Evolutionary conservation across 2,797 vertebrate species (phyloP).

Genomic region (Gallirallus australis): DNA sequence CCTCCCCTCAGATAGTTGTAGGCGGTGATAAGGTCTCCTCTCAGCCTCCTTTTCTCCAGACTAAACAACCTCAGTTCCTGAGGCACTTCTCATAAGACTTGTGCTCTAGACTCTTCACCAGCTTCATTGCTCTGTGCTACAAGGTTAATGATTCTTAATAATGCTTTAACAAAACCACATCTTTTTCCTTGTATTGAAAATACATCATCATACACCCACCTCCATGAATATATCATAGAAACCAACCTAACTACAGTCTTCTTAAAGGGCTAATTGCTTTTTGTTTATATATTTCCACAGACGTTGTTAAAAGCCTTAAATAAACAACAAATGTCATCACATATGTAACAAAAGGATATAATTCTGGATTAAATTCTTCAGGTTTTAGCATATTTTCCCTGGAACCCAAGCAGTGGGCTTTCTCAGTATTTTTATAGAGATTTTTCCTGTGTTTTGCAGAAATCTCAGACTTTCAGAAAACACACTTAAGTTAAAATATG

Average conservation of each 20-base stretch:
- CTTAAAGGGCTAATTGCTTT: neutral
- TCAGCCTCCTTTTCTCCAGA: too few relatives aligned
- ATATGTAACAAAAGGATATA: neutral
- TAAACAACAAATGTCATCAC: neutral
- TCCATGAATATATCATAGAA: neutral
- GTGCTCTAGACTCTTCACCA: too few relatives aligned
- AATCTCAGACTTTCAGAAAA: slow-evolving; percentile 29
- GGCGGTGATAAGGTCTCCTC: too few relatives aligned
- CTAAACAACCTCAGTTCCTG: too few relatives aligned
- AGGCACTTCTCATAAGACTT: too few relatives aligned
- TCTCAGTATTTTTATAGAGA: neutral
- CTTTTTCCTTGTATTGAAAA: neutral
- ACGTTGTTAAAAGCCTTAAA: neutral
- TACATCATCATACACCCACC: neutral
- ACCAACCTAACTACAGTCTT: neutral
- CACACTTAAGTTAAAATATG: slow-evolving; percentile 20
- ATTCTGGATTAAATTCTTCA: neutral
- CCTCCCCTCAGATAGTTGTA: too few relatives aligned
- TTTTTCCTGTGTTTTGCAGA: slow-evolving; percentile 9
- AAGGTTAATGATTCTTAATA: neutral
- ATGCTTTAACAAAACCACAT: neutral
- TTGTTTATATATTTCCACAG: neutral
- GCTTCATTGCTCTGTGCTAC: neutral
- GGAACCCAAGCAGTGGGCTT: neutral
- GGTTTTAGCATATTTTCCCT: neutral